Evolutionary conservation across 2,888 invertebrate species (phyloP), one percentile per base, ranked within the genome.

Genomic region (Xanthorhoe designata): DNA sequence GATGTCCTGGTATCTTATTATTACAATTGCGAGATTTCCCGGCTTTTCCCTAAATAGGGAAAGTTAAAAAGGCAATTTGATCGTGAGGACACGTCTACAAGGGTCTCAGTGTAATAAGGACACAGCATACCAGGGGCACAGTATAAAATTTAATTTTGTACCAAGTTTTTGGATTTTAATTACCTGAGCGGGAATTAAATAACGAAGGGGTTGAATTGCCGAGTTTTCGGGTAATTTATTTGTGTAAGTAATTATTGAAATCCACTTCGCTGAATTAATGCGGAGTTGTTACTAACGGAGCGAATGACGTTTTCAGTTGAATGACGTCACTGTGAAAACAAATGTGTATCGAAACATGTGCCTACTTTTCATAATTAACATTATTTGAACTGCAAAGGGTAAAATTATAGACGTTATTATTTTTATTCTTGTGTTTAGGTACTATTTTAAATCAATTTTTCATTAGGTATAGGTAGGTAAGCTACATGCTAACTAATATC

Each of bases 51-150:
- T 88, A 91, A 93, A 93, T 91, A 91, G 91, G 91, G 91, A 91
- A 93, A 94, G 92, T 94, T 94, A 94, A 94, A 91, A 87, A 90
- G 92, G 90, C 89, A 84, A 91, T 94, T 94, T 90, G 85, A 85
- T 77, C 82, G 78, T 78, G 80, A 78, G 80, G 84, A 90, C 94
- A 94, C 94, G 91, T 93, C 81, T 86, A 69, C 74, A 64, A 64
- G 72, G 72, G 74, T 69, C 72, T 73, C 52, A 15, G 61, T 54
- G 59, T 71, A 72, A 70, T 72, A 72, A 72, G 70, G 72, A 65
- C 63, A 56, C 61, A 59, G 64, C 19, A 38, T 61, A 52, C 58
- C 47, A 18, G 49, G 55, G 61, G 61, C 57, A 50, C 49, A 42
- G 85, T 84, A 88, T 92, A 88, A 92, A 92, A 92, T 92, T 92